phyloP scores from a whole-genome alignment of 2,113 vertebrate species.

The Hemiscyllium ocellatum region DNA sequence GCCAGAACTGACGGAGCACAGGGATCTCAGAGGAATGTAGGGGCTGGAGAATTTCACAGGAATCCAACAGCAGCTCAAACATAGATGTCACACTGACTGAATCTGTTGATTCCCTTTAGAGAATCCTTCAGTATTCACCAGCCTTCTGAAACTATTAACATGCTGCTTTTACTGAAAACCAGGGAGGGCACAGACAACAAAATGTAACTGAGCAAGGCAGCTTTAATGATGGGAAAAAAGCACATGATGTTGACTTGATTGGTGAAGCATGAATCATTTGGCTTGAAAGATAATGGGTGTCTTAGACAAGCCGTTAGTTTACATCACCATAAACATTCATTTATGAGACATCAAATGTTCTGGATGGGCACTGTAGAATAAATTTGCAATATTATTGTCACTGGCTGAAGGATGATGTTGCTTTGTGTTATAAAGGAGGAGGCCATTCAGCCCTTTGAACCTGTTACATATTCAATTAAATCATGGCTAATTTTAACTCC shows the following conservation, averaged over 20 bases:
- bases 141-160: not conserved
- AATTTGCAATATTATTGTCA: not conserved
- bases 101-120: not conserved
- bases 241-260: not conserved
- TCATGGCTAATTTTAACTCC: too few relatives aligned
- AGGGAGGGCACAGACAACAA: not conserved
- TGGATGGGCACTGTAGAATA: not conserved
- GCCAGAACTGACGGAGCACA: too few relatives aligned
- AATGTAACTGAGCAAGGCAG: not conserved
- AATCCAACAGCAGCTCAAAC: not conserved
- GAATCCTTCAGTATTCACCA: not conserved
- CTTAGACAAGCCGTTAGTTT: not conserved
- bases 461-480: not conserved
- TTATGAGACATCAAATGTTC: not conserved
- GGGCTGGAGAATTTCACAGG: not conserved
- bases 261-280: not conserved
- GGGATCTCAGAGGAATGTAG: too few relatives aligned
- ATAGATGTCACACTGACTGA: not conserved
- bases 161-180: not conserved
- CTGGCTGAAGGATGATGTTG: not conserved
- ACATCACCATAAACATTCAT: not conserved
- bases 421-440: not conserved
- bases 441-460: not conserved
- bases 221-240: not conserved
- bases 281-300: not conserved